Base-by-base conservation (phyloP, 1,140 invertebrate species). In the Batillaria attramentaria region DNA sequence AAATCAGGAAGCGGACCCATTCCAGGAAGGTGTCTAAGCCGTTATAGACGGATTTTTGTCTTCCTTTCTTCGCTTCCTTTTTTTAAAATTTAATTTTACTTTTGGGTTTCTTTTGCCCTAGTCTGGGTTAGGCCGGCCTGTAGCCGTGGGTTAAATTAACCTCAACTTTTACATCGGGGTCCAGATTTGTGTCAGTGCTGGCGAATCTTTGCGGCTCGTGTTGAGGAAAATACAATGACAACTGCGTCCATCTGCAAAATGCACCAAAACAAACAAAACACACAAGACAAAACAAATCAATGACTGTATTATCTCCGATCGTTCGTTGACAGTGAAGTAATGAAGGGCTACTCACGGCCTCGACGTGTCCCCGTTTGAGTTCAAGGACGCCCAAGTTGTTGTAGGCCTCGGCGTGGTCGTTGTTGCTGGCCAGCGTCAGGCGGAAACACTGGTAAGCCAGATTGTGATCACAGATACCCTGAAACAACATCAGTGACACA, bases 341-440 rank as follows among this genome's bases (percentile, higher is more conserved):
- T 35, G 39, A 66, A 6, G 62, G 62, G 16, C 20, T 69, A 82
- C 87, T 83, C 79, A 90, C 89, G 84, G 87, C 81, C 70, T 94
- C 93, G 72, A 92, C 89, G 74, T 93, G 92, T 35, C 94, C 93
- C 83, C 94, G 92, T 66, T 93, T 92, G 78, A 94, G 92, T 89
- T 97, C 95, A 82, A 98, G 90, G 31, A 97, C 95, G 28, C 95
- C 96, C 69, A 99, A 92, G 92, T 99, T 99, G 87, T 98, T 98
- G 81, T 97, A 95, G 0, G 97, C 95, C 69, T 97, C 94, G 0
- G 95, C 95, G 88, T 99, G 96, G 84, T 95, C 95, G 66, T 95
- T 95, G 90, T 98, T 96, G 41, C 93, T 92, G 3, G 95, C 94
- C 68, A 99, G 92, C 73, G 97, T 95, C 69, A 99, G 91, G 83